Conservation (phyloP, 2,113 vertebrate genomes). For the Notothenia rossii region DNA sequence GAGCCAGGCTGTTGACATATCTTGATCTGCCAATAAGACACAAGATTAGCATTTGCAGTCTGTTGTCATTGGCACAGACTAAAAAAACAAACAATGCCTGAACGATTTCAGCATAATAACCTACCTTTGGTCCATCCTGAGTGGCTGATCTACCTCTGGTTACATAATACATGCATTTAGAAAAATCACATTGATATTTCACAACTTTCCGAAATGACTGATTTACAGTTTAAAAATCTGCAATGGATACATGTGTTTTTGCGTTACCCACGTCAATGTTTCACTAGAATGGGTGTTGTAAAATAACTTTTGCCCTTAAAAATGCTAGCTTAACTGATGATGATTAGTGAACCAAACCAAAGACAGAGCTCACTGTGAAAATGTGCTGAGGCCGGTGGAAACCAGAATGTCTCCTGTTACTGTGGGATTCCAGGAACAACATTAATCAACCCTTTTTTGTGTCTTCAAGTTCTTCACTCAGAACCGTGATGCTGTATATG, state of each 20-base stretch:
- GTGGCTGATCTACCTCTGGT: constrained; percentile 17
- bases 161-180: neutral
- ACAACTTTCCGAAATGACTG: neutral
- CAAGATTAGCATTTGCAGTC: constrained; percentile 46
- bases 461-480: neutral
- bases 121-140: neutral
- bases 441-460: constrained; percentile 19
- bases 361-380: constrained; percentile 36
- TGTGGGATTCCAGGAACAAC: constrained; percentile 50
- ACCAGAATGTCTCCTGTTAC: constrained; percentile 61
- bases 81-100: constrained; percentile 21
- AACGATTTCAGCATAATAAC: constrained; percentile 33
- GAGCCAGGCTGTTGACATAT: constrained; percentile 48
- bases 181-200: neutral
- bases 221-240: neutral
- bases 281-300: constrained; percentile 3
- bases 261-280: constrained; percentile 13
- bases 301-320: constrained; percentile 9
- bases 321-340: constrained; percentile 43
- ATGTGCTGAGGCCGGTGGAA: constrained; percentile 69
- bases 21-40: constrained; percentile 17
- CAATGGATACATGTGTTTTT: neutral
- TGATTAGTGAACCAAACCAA: constrained; percentile 45
- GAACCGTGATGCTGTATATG: neutral
- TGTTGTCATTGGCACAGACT: constrained; percentile 13